These are phyloP conservation scores for Brachymystax lenok DNA, from an alignment of 2,797 vertebrate genomes.

Conservation along the genomic window DNA sequence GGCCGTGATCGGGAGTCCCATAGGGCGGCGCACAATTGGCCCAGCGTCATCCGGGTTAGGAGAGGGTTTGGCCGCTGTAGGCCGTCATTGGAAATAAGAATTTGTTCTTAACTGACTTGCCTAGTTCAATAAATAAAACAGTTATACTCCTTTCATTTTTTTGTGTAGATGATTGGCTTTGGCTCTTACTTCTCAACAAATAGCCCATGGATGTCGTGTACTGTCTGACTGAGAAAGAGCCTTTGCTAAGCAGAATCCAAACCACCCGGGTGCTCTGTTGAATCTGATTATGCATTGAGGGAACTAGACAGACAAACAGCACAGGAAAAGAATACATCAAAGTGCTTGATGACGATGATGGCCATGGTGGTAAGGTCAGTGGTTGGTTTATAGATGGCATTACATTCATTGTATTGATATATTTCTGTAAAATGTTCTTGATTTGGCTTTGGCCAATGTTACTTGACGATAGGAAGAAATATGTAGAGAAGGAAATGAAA, in stretches of 20 bases:
- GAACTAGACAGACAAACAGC: background rate
- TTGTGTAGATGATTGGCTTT: slow-evolving; percentile 41
- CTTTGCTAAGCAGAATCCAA: slow-evolving; percentile 24
- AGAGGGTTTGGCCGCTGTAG: too few relatives aligned
- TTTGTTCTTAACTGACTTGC: too few relatives aligned
- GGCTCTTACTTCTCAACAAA: slow-evolving; percentile 37
- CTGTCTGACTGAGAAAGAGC: slow-evolving; percentile 12
- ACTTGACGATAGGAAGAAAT: background rate
- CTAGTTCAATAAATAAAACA: too few relatives aligned
- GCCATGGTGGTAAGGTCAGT: background rate
- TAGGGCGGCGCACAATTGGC: too few relatives aligned
- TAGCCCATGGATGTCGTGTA: slow-evolving; percentile 29
- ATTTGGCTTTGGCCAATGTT: background rate
- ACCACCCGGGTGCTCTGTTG: slow-evolving; percentile 3
- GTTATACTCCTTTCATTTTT: slow-evolving; percentile 22
- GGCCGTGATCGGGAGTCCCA: too few relatives aligned
- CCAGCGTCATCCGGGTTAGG: too few relatives aligned
- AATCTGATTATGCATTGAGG: slow-evolving; percentile 4
- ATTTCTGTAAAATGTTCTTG: background rate
- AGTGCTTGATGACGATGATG: background rate
- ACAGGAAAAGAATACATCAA: background rate
- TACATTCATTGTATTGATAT: background rate
- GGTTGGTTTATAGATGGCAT: background rate
- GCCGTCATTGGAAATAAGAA: too few relatives aligned
- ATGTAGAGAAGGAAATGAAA: background rate